Conservation (phyloP, 2,888 invertebrate species). For the Ariolimax columbianus region DNA sequence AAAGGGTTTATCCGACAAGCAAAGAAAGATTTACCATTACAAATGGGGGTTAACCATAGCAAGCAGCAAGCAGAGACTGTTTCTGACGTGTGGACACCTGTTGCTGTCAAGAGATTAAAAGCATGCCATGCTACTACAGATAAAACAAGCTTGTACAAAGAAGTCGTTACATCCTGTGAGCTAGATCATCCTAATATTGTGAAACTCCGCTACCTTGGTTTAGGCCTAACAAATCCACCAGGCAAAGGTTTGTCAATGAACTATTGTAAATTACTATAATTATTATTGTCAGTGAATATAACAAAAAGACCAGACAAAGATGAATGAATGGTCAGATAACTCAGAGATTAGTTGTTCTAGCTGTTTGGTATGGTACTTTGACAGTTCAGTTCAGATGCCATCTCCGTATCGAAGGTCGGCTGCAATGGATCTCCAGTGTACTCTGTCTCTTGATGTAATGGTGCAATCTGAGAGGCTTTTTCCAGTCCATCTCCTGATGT, state of each 20-base stretch:
- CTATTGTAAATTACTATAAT: not conserved
- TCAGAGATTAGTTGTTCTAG: too few species aligned
- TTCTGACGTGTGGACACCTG: not conserved
- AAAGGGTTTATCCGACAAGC: not conserved
- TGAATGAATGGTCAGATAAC: too few species aligned
- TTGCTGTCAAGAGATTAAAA: conserved; percentile 42
- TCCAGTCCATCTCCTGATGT: too few species aligned
- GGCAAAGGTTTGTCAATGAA: not conserved
- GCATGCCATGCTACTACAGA: not conserved
- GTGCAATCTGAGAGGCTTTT: too few species aligned
- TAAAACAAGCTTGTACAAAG: not conserved
- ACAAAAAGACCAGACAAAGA: too few species aligned
- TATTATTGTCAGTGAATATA: not conserved
- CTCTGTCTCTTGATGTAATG: too few species aligned
- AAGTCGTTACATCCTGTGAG: conserved; percentile 8
- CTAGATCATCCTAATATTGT: conserved; percentile 35
- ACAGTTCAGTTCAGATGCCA: too few species aligned
- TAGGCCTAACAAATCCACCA: too few species aligned
- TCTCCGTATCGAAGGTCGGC: too few species aligned
- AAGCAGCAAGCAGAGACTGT: not conserved
- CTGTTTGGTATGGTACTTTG: too few species aligned
- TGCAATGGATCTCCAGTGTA: too few species aligned
- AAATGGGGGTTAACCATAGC: not conserved
- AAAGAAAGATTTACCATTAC: not conserved
- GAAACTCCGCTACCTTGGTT: not conserved